A percentile compares a stretch with the other conserved stretches of the same genome.
phyloP scores from a whole-genome alignment of 2,797 vertebrate species.

The Parauchenoglanis punctatus region DNA sequence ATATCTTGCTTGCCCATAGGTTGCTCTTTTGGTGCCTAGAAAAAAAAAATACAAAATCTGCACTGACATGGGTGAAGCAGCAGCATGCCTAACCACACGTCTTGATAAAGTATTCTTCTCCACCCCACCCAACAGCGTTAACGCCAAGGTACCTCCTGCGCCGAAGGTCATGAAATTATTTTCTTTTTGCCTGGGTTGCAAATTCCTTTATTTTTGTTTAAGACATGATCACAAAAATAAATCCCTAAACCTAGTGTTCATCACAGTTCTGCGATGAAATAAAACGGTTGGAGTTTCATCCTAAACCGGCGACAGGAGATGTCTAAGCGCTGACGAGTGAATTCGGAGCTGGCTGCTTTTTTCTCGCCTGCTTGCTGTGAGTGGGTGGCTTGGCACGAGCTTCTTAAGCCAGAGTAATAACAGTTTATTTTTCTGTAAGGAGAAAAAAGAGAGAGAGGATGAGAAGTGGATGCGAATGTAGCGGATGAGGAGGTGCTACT shows the following conservation, averaged over 20 bases:
- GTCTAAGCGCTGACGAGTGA: conserved; percentile 8
- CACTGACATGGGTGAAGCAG: not conserved
- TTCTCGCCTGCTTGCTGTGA: conserved; percentile 23
- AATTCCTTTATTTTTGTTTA: not conserved
- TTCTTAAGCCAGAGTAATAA: conserved; percentile 42
- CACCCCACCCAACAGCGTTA: not conserved
- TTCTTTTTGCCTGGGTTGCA: not conserved
- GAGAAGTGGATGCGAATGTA: conserved; percentile 20
- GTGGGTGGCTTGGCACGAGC: conserved; percentile 38
- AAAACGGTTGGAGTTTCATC: not conserved
- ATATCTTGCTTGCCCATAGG: not conserved
- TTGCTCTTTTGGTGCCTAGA: not conserved
- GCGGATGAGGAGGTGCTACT: conserved; percentile 35
- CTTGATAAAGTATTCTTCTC: not conserved
- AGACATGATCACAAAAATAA: not conserved
- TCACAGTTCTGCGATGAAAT: too few species aligned
- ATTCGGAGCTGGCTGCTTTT: conserved; percentile 16
- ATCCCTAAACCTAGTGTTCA: not conserved
- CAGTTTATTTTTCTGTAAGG: conserved; percentile 26
- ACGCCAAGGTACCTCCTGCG: not conserved
- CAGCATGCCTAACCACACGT: not conserved
- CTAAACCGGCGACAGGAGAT: conserved; percentile 10
- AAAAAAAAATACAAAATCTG: not conserved
- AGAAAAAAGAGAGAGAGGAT: conserved; percentile 10
- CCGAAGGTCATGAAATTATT: not conserved